Evolutionary conservation across 2,888 invertebrate species (phyloP), one percentile per base, ranked within the genome.

Genomic region (Eumerus sabulonum): DNA sequence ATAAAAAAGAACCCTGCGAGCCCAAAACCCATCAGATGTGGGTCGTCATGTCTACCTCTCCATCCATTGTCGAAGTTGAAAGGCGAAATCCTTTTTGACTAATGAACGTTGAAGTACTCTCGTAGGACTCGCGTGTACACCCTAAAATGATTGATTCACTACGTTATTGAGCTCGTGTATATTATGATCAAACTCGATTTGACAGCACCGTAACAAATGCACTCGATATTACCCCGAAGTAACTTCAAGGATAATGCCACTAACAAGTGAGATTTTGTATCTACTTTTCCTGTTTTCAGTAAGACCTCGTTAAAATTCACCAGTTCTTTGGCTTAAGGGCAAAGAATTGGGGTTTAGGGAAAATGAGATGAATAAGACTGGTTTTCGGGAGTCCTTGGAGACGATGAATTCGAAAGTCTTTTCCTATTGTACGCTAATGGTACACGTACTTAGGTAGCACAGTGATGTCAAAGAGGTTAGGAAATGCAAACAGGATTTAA

Each of bases 171-270:
- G 14, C 57, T 50, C 38, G 53, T 17, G 45, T 45, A 9, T 4
- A 11, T 40, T 70, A 60, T 71, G 70, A 59, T 64, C 54, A 71
- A 42, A 59, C 59, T 76, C 44, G 70, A 59, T 70, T 76, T 53
- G 62, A 63, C 51, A 47, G 36, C 51, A 45, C 48, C 63, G 57
- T 76, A 70, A 76, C 64, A 76, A 76, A 76, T 76, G 76, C 76
- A 71, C 51, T 60, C 53, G 7, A 27, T 27, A 7, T 27, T 4
- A 7, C 7, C 27, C 1, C 42, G 27, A 19, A 42, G 13, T 12
- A 60, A 9, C 48, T 48, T 47, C 38, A 48, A 48, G 59, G 47
- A 36, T 59, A 59, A 59, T 47, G 14, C 17, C 17, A 17, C 18
- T 36, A 36, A 50, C 62, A 62, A 12, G n/a, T 1, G n/a, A 50